Base-by-base conservation (phyloP, 1,140 invertebrate species). In the Parapsyche elsis region DNA sequence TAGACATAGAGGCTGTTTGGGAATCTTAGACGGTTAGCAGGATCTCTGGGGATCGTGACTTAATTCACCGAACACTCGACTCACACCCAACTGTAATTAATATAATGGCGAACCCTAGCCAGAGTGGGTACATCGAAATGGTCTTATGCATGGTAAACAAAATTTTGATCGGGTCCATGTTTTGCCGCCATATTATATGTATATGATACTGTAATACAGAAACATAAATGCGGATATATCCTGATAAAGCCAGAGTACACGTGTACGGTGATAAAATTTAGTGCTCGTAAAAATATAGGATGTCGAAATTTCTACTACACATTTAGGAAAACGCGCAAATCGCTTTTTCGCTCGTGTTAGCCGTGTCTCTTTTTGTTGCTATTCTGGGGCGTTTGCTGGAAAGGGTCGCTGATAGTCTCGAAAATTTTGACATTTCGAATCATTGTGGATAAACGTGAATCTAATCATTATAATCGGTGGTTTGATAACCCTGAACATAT, bases 211-310 rank as follows among this genome's bases (percentile, higher is more conserved):
- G 30, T 38, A 38, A 38, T 38, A 38, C 30, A 38, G 30, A 38
- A 7, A 19, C 57, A 61, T 61, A 61, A 61, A 61, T 61, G 57
- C 16, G 57, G 57, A 61, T 38, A 38, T 61, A 16, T 61, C 57
- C 57, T 61, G 57, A 61, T 61, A 61, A 61, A 61, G 57, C 57
- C n/a, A 19, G 14, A 16, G 10, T 26, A 67, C 64, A 67, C 64
- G 64, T 67, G 64, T 67, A 24, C 5, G 64, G 24, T 14, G 23
- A 67, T 67, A 67, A 67, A 67, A 67, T 67, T 67, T 67, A 67
- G 64, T 24, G 64, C 21, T 67, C 64, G 23, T 67, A 67, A 67
- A 67, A 67, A 67, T 67, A 67, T 67, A 67, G 24, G 21, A 67
- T 67, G 64, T 67, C 64, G 23, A 67, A 67, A 23, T 67, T 67